A percentile compares a stretch with the other conserved stretches of the same genome.
Conservation (phyloP, 2,113 vertebrate genomes). For the Numida meleagris region DNA sequence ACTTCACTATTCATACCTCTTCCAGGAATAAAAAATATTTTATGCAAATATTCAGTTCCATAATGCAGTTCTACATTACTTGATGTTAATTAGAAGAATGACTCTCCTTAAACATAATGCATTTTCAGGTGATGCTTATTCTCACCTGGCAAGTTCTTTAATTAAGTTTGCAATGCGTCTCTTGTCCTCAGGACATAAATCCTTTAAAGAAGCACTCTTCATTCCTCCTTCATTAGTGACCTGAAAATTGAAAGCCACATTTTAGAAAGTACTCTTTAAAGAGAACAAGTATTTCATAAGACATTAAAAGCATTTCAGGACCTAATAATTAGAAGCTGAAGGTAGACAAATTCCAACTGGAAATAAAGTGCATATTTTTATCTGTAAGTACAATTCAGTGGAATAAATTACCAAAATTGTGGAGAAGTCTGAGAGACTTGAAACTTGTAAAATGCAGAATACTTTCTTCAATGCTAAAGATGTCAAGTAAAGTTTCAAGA, state of each 20-base stretch:
- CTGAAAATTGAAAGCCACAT: slow-evolving; percentile 76
- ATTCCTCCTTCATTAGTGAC: slow-evolving; percentile 66
- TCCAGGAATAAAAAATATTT: not conserved
- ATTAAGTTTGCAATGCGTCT: slow-evolving; percentile 95
- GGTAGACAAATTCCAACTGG: not conserved
- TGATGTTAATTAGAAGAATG: slow-evolving; percentile 28
- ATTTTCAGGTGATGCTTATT: slow-evolving; percentile 53
- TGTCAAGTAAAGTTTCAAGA: not conserved
- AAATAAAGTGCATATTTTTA: not conserved
- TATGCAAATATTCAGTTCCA: not conserved
- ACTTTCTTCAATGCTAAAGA: not conserved
- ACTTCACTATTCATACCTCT: not conserved
- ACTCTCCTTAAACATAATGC: slow-evolving; percentile 23
- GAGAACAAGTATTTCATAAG: slow-evolving; percentile 49
- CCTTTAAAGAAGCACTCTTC: slow-evolving; percentile 88
- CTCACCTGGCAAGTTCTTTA: slow-evolving; percentile 95
- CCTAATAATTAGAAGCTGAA: slow-evolving; percentile 17
- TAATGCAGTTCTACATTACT: not conserved
- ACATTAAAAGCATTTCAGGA: slow-evolving; percentile 41
- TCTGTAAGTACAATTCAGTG: not conserved
- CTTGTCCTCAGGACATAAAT: slow-evolving; percentile 97
- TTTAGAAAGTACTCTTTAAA: slow-evolving; percentile 49
- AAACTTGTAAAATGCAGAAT: not conserved
- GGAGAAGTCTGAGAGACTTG: not conserved
- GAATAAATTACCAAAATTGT: slow-evolving; percentile 3